A percentile compares a stretch with the other conserved stretches of the same genome.
These are phyloP conservation scores for Congeria kusceri DNA, from an alignment of 2,888 invertebrate species.

Conservation along the genomic window DNA sequence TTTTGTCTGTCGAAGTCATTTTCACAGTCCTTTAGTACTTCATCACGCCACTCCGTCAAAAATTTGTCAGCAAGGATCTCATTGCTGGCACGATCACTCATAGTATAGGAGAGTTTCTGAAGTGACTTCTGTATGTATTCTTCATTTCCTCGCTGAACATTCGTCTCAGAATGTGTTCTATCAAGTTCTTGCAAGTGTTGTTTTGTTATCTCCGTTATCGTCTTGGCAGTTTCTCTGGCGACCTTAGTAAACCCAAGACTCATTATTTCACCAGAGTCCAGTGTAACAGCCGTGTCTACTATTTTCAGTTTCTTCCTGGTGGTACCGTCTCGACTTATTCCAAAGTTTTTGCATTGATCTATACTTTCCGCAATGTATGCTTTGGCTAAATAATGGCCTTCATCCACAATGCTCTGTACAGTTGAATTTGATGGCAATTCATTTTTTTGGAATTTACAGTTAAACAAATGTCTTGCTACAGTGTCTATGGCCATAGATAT, in stretches of 20 bases:
- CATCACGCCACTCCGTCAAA: slow-evolving; percentile 8
- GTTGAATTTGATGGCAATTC: slow-evolving; percentile 11
- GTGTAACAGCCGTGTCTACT: slow-evolving; percentile 43
- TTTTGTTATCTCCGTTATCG: no score
- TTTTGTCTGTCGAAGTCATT: background rate
- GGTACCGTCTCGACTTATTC: slow-evolving; percentile 46
- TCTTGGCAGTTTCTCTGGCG: slow-evolving; percentile 23
- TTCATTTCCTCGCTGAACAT: background rate
- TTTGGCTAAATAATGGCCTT: slow-evolving; percentile 47
- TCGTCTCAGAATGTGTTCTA: background rate
- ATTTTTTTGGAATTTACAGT: slow-evolving; percentile 1
- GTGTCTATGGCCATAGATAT: slow-evolving; percentile 1
- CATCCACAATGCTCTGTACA: slow-evolving; percentile 24
- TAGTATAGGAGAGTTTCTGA: slow-evolving; percentile 15
- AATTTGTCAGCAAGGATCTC: slow-evolving; percentile 11
- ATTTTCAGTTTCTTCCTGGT: slow-evolving; percentile 39
- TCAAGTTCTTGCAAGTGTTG: slow-evolving; percentile 17
- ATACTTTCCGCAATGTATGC: slow-evolving; percentile 30
- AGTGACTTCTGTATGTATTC: slow-evolving; percentile 6
- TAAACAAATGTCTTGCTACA: slow-evolving; percentile 15
- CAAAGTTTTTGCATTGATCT: slow-evolving; percentile 26
- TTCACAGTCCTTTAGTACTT: background rate
- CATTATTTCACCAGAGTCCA: slow-evolving; percentile 30
- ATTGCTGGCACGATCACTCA: slow-evolving; percentile 13
- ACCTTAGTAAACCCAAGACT: slow-evolving; percentile 31